Base-by-base conservation (phyloP, 2,888 invertebrate genomes). In the Sarcophaga caerulescens region DNA sequence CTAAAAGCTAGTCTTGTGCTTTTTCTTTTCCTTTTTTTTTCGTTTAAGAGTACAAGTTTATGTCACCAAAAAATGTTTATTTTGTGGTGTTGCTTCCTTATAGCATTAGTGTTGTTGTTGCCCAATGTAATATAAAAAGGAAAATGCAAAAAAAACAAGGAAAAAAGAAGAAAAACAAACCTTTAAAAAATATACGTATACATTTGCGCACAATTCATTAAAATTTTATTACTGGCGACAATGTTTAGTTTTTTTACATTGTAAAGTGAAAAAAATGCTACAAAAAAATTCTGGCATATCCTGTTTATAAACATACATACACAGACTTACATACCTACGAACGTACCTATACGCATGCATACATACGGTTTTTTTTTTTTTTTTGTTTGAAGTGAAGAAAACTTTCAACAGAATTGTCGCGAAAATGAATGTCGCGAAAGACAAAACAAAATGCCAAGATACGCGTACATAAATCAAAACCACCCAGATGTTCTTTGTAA, bases 151-250 rank as follows among this genome's bases (percentile, higher is more conserved):
- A 71, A 76, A 52, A 47, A 47, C 4, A 11, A 12, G 47, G n/a
- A n/a, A 14, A 47, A 47, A 47, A 14, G 11, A 12, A 60, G 44
- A 68, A 68, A 82, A 79, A 75, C 57, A 82, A 76, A 76, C 82
- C 82, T 82, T 82, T 85, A 73, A 47, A 44, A 71, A 52, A 52
- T 5, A 4, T 5, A 76, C 78, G 79, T 23, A 81, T 57, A 60
- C 45, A 68, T 68, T 25, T 60, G 82, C 60, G 62, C 44, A 71
- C 52, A 86, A 86, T 84, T 86, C 84, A 84, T 84, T 84, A 84
- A 86, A 86, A 86, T 75, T 84, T 84, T 86, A 84, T 84, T 78
- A 75, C 68, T 86, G 86, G 86, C 86, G 86, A 81, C 86, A 84
- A 86, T 84, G 81, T 74, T 66, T 65, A 81, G 74, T 71, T 78